Evolutionary conservation across 1,140 invertebrate species (phyloP), one percentile per base, ranked within the genome.

Genomic region (Brachionus angularis): DNA sequence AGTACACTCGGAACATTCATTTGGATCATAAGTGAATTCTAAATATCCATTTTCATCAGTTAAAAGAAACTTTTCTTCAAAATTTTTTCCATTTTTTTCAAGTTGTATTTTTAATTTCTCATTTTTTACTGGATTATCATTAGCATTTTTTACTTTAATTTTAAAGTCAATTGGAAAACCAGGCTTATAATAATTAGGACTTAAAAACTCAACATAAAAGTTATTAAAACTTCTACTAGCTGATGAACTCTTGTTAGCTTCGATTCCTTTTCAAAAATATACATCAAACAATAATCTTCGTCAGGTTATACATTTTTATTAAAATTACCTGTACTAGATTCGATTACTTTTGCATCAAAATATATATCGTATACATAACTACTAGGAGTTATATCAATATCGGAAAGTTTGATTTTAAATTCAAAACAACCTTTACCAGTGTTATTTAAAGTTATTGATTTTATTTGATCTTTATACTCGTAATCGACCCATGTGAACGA

Each of bases 281-380:
- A 64, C 27, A 21, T 36, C 5, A 16, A 34, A 58, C 21, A 10
- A 21, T 58, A 5, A 29, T 10, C 16, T 31, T 18, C 25, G 25
- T 16, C n/a, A 2, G 25, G 34, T 44, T n/a, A 10, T n/a, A 31
- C n/a, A 61, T n/a, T 2, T 12, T 12, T 14, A 52, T 12, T 27
- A 8, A 12, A 64, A 46, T 23, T 47, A 67, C 62, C 25, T 25
- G 62, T 67, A 21, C 47, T 50, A 10, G 31, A 27, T 36, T 67
- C 62, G 5, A 7, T 47, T n/a, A 67, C 62, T 67, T 67, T 29
- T 2, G 42, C 62, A 25, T 67, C 62, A 18, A 67, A 67, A 50
- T 47, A 27, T 14, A 67, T 46, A 12, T 33, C 36, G 23, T 67
- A 47, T 34, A 67, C 36, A 67, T 47, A 67, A 23, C 31, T 33